Base-by-base conservation (phyloP, 2,888 invertebrate genomes). In the Ceramica pisi region DNA sequence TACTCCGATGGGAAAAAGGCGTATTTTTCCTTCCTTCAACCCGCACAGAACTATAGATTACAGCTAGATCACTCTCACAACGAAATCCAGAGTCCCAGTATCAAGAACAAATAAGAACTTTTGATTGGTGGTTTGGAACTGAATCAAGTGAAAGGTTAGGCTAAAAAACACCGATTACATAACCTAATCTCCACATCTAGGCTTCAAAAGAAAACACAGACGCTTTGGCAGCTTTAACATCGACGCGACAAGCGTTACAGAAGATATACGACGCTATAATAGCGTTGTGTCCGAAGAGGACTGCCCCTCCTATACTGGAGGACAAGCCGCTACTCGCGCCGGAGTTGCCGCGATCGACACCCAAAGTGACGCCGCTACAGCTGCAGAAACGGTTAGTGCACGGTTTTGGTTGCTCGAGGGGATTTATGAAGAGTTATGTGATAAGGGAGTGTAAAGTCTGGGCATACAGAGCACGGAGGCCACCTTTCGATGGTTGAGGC, bases 231-330 rank as follows among this genome's bases (percentile, higher is more conserved):
- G 96, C 96, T n/a, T 96, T 97, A 82, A 92, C 96, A 6, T 94
- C 96, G 0, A 91, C 97, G 21, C 97, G 97, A 82, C 96, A 97
- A 87, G 96, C 96, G n/a, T 94, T 97, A 1, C 96, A 96, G 81
- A 97, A 97, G 90, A 95, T 97, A 67, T 97, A 97, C 90, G 96
- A 97, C 41, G 96, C 96, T 5, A 96, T 97, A 69, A 89, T 96
- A 60, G 94, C 96, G 2, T 89, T 97, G 2, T 97, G 97, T 85
- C 97, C 97, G 0, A 97, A 96, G 79, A 97, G 97, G 84, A 93
- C 92, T 5, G 84, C 97, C 44, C 97, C 97, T 0, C 92, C 90
- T 0, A 81, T 97, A 55, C 91, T 97, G 69, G 97, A 97, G 35
- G 96, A 94, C 19, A 92, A 83, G 48, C 95, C 95, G 0, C 80